Conservation (phyloP, 2,113 vertebrate genomes). For the Danio rerio region DNA sequence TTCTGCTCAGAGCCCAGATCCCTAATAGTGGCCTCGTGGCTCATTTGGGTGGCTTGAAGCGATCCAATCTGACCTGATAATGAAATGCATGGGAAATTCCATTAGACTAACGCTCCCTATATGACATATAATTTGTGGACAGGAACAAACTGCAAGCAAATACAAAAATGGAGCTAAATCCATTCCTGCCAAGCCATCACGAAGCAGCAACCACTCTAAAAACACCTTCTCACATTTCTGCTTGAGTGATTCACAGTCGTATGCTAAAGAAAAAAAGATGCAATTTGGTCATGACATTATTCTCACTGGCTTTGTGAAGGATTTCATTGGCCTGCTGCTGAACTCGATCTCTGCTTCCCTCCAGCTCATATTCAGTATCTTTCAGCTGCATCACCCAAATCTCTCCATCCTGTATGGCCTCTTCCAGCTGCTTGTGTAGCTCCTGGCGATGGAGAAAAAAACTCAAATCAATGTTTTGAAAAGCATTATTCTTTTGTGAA, state of each 20-base stretch:
- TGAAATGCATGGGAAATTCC: not conserved
- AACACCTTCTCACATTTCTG: not conserved
- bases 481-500: not conserved
- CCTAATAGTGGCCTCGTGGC: constrained; percentile 92
- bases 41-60: constrained; percentile 94
- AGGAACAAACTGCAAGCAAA: too few relatives aligned
- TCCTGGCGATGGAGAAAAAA: constrained; percentile 72
- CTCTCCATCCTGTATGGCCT: constrained; percentile 91
- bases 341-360: constrained; percentile 87
- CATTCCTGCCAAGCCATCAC: not conserved
- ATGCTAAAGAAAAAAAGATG: not conserved
- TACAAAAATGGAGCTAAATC: constrained; percentile 1
- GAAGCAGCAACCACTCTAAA: not conserved
- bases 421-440: constrained; percentile 94
- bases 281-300: constrained; percentile 40
- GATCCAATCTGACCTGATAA: constrained; percentile 92
- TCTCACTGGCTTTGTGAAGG: constrained; percentile 63
- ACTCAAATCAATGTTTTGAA: not conserved
- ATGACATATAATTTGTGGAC: too few relatives aligned
- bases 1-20: constrained; percentile 92
- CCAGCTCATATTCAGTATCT: constrained; percentile 93
- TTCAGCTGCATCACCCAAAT: constrained; percentile 93
- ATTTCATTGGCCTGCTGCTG: constrained; percentile 95
- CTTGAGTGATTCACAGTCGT: constrained; percentile 17
- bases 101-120: not conserved